Percentiles rank a stretch among this genome's conserved stretches.
phyloP scores from a whole-genome alignment of 2,888 invertebrate genomes.

The Tetragnatha montana region DNA sequence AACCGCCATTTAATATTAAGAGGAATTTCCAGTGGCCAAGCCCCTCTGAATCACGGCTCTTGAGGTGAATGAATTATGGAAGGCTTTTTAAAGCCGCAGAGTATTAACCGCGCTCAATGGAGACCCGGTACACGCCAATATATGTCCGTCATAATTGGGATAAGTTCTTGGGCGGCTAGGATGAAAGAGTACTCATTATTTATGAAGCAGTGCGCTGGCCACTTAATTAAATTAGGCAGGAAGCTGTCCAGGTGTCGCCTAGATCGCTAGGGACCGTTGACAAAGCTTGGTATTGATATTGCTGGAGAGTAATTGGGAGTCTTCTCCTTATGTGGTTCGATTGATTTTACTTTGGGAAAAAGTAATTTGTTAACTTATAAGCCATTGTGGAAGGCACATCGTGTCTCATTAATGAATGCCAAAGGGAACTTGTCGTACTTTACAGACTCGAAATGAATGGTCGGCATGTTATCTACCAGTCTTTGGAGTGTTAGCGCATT shows the following conservation, averaged over 20 bases:
- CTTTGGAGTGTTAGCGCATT: no score
- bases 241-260: slow-evolving; percentile 31
- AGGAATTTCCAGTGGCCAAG: not conserved
- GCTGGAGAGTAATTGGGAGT: no score
- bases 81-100: not conserved
- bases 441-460: no score
- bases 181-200: slow-evolving; percentile 40
- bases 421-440: no score
- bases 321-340: no score
- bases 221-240: slow-evolving; percentile 28
- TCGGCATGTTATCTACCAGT: no score
- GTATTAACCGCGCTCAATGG: not conserved
- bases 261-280: not conserved
- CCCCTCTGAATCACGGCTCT: not conserved
- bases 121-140: not conserved
- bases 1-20: not conserved
- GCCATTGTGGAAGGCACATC: no score
- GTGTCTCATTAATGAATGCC: no score
- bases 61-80: not conserved
- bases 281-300: not conserved
- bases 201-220: slow-evolving; percentile 23
- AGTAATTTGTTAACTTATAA: no score
- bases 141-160: slow-evolving; percentile 29
- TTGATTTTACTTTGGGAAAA: no score
- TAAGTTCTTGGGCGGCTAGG: not conserved